Evolutionary conservation across 2,888 invertebrate genomes (phyloP), one percentile per base, ranked within the genome.

Genomic region (Leptarthrus brevirostris): DNA sequence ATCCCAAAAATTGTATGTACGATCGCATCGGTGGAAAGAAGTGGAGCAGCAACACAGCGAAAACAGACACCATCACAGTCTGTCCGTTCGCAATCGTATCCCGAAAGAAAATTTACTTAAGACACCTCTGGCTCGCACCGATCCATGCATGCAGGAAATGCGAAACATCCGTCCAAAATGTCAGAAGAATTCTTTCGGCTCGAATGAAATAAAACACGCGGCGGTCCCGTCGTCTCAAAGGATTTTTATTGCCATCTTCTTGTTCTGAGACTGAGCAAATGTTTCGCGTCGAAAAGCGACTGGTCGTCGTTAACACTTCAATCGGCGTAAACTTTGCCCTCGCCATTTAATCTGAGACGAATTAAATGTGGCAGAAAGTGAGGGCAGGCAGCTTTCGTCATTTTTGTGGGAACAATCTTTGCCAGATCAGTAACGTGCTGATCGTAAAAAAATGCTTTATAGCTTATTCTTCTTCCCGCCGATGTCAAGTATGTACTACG

Each of bases 1-100:
- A 64, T 64, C 64, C 64, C 64, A 47, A 64, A 64, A 64, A 64
- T 64, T n/a, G n/a, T n/a, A n/a, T n/a, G n/a, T 64, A 64, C 64
- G 44, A 64, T 14, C 16, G 22, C 22, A 18, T 14, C 58, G 3
- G 44, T 24, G 8, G 44, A 47, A 22, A 64, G 44, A 24, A 44
- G 64, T 22, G 36, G 61, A 30, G 36, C 4, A 16, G 16, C 12
- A 40, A 64, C 24, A 64, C 64, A 64, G 47, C n/a, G 64, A 64
- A 30, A n/a, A 61, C 61, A 58, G 58, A 58, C 58, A 30, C 30
- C 26, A 14, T 47, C 8, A n/a, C n/a, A 47, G 12, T 12, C n/a
- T n/a, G n/a, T n/a, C n/a, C n/a, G n/a, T n/a, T n/a, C n/a, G n/a
- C n/a, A n/a, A 3, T 8, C 3, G 30, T 8, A 30, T 30, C 30